Conservation (phyloP, 2,888 invertebrate species). For the Miltochrista miniata region DNA sequence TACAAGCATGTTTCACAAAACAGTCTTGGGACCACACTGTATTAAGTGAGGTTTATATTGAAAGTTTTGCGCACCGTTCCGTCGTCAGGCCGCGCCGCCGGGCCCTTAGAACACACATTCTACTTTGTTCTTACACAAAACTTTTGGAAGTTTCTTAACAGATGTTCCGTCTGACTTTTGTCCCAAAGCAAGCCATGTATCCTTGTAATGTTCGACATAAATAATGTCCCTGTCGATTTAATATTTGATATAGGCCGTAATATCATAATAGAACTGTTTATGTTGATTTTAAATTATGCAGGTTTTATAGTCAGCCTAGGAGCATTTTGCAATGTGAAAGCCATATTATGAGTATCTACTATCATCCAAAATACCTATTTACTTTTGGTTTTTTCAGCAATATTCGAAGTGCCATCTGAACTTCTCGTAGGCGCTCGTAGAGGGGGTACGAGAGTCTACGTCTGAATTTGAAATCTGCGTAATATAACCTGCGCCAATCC, state of each 20-base stretch:
- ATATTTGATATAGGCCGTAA: conserved; percentile 1
- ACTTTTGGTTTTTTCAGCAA: too few relatives aligned
- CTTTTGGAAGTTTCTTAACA: conserved; percentile 74
- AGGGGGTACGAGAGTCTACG: too few relatives aligned
- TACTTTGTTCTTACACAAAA: conserved; percentile 70
- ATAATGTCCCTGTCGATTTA: conserved; percentile 28
- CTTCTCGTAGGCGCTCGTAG: too few relatives aligned
- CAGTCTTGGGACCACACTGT: conserved; percentile 29
- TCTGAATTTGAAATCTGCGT: too few relatives aligned
- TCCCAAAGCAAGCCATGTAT: conserved; percentile 61
- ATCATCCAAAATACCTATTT: too few relatives aligned
- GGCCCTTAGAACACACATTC: conserved; percentile 67
- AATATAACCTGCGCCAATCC: too few relatives aligned
- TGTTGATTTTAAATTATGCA: not conserved
- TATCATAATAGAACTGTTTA: not conserved
- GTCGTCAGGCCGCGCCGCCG: conserved; percentile 21
- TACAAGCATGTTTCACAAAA: conserved; percentile 29
- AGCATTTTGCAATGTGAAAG: too few relatives aligned
- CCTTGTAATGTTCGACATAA: conserved; percentile 45
- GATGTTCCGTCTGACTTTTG: conserved; percentile 73
- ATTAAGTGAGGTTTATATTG: conserved; percentile 65
- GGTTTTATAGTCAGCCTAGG: too few relatives aligned
- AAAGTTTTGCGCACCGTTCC: conserved; percentile 48
- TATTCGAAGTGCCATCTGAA: too few relatives aligned
- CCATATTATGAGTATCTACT: too few relatives aligned